These are phyloP conservation scores for Hephaestus fuliginosus DNA, from an alignment of 2,797 vertebrate genomes.

Conservation along the genomic window DNA sequence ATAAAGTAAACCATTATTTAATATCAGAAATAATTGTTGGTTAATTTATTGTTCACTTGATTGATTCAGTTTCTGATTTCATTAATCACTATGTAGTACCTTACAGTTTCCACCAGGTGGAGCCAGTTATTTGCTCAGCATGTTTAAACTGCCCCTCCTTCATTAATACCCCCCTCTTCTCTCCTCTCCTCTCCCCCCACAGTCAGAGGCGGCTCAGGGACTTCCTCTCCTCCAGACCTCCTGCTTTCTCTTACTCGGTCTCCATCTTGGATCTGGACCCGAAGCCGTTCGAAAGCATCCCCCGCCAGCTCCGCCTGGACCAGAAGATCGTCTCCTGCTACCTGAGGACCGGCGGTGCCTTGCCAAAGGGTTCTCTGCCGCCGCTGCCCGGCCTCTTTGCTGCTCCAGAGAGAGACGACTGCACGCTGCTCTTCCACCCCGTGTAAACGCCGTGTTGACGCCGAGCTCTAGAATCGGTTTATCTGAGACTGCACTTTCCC, in stretches of 20 bases:
- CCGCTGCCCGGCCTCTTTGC: conserved; percentile 83
- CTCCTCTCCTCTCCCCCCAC: conserved; percentile 1
- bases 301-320: conserved; percentile 93
- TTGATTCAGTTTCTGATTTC: no score
- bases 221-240: conserved; percentile 65
- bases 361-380: conserved; percentile 82
- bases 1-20: background rate
- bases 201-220: conserved; percentile 64
- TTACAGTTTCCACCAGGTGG: conserved; percentile 24
- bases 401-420: conserved; percentile 90
- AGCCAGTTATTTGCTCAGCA: background rate
- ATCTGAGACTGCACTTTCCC: conserved; percentile 16
- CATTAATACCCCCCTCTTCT: background rate
- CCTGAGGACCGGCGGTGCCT: conserved; percentile 84
- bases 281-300: conserved; percentile 94
- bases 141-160: background rate
- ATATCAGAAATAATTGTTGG: background rate
- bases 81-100: background rate
- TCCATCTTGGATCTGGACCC: conserved; percentile 97
- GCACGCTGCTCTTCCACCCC: conserved; percentile 93
- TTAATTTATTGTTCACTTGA: background rate
- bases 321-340: conserved; percentile 94
- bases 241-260: conserved; percentile 90
- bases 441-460: conserved; percentile 81
- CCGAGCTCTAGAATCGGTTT: conserved; percentile 24